These are phyloP conservation scores for Keiferia lycopersicella DNA, from an alignment of 2,888 invertebrate genomes.

Conservation along the genomic window DNA sequence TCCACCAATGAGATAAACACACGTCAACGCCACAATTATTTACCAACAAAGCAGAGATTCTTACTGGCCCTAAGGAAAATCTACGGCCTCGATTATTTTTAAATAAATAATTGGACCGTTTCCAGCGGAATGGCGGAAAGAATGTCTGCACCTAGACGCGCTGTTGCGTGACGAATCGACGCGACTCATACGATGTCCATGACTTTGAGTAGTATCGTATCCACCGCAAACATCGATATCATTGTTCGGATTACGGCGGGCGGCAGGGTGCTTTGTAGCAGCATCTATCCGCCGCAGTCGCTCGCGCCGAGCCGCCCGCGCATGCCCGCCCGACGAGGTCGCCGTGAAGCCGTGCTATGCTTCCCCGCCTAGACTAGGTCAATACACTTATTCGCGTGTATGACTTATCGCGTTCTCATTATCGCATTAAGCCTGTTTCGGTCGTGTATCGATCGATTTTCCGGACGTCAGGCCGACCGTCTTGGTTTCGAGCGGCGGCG, in stretches of 20 bases:
- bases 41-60: conserved; percentile 25
- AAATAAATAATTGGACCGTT: conserved; percentile 62
- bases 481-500: conserved; percentile 67
- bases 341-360: conserved; percentile 70
- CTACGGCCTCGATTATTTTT: conserved; percentile 49
- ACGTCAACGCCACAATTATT: conserved; percentile 16
- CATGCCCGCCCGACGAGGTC: conserved; percentile 68
- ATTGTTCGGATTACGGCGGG: conserved; percentile 72
- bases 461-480: conserved; percentile 56
- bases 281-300: conserved; percentile 68
- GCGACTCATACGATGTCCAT: conserved; percentile 58
- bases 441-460: conserved; percentile 67
- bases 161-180: conserved; percentile 41
- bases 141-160: conserved; percentile 40
- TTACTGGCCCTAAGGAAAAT: conserved; percentile 36
- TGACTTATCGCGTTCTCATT: conserved; percentile 75
- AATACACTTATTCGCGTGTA: conserved; percentile 77
- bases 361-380: conserved; percentile 62
- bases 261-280: conserved; percentile 62
- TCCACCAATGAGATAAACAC: conserved; percentile 21
- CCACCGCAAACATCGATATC: conserved; percentile 78
- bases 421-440: conserved; percentile 78
- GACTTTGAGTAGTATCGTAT: conserved; percentile 62
- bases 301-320: conserved; percentile 70
- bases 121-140: conserved; percentile 67